Base-by-base conservation (phyloP, 2,797 vertebrate species). In the Cossypha caffra region DNA sequence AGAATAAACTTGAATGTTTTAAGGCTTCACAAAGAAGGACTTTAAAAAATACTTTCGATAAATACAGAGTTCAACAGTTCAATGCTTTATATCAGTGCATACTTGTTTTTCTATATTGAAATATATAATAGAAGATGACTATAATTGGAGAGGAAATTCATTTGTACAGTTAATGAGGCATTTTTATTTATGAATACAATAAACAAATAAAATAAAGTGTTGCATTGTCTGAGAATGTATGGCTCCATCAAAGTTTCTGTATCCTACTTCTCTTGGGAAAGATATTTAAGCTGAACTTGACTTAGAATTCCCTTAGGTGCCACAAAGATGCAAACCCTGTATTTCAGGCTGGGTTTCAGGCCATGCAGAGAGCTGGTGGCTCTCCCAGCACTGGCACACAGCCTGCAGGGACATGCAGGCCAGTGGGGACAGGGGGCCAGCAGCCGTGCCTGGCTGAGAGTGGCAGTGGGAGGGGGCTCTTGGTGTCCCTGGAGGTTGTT, bases 121-220 rank as follows among this genome's bases (percentile, higher is more conserved):
- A 88, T 59, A 40, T 48, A 59, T 35, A 47, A 64, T 72, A 95
- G 85, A 93, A 93, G 29, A 61, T 91, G 83, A 91, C 72, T 29
- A 29, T 83, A 91, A 90, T 85, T 88, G 75, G 51, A 86, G 71
- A 50, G 59, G 61, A 95, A 96, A 96, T 81, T 76, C 0, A 82
- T 93, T 93, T 93, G 38, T 3, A 5, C 23, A 73, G 50, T 74
- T 92, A 87, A 96, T 82, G 81, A 89, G 31, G 59, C 75, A 74
- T 92, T 88, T 91, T 79, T 89, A 67, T 88, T 93, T 91, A 91
- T 47, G 48, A 93, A 63, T 38, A 73, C 43, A 79, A 91, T 89
- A 95, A 89, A 76, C 0, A 26, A 94, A 92, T 66, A 54, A 79
- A 86, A 76, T 72, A 88, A 91, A 91, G 57, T 76, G 61, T 74